Evolutionary conservation across 2,888 invertebrate genomes (phyloP).

Genomic region (Digitonthophagus gazella): DNA sequence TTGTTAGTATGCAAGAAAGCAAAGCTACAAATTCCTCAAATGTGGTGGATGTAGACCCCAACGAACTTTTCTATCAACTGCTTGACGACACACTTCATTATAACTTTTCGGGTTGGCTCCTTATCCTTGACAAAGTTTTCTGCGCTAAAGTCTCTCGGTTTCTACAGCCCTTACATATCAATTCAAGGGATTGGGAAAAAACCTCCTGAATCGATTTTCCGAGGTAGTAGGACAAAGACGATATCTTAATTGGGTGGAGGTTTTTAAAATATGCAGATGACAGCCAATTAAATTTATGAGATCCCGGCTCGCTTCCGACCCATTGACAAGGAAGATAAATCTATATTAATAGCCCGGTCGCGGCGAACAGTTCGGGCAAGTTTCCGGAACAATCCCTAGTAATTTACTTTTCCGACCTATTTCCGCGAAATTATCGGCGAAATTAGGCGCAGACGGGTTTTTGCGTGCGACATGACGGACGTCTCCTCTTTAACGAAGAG

Average conservation of each 20-base stretch:
- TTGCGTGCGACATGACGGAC: neutral
- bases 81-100: neutral
- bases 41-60: too few species aligned
- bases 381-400: neutral
- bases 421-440: slow-evolving; percentile 2
- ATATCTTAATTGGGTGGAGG: neutral
- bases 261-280: slow-evolving; percentile 27
- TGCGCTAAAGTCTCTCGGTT: neutral
- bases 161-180: neutral
- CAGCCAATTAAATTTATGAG: slow-evolving; percentile 27
- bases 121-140: neutral
- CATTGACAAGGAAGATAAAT: slow-evolving; percentile 11
- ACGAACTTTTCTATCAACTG: neutral
- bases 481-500: neutral
- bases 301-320: neutral
- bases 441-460: neutral
- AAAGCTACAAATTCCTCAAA: too few species aligned
- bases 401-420: slow-evolving; percentile 4
- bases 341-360: slow-evolving; percentile 13
- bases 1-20: neutral
- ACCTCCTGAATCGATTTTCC: neutral
- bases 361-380: slow-evolving; percentile 7
- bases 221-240: neutral
- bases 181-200: neutral
- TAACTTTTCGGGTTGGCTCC: neutral